Base-by-base conservation (phyloP, 2,113 vertebrate genomes). In the Aptenodytes forsteri region DNA sequence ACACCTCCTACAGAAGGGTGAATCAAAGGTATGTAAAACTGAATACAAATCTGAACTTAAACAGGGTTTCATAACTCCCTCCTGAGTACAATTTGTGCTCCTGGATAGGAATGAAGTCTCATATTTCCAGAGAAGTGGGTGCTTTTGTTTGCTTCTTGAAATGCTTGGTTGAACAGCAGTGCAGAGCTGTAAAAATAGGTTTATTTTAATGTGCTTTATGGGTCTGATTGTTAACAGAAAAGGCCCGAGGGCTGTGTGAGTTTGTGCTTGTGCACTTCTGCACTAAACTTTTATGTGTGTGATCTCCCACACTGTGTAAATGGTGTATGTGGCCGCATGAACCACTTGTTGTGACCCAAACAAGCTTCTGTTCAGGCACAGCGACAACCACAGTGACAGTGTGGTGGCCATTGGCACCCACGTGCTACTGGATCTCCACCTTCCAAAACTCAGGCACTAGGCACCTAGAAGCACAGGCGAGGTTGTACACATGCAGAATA, bases 211-310 rank as follows among this genome's bases (percentile, higher is more conserved):
- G 94, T 65, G 49, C 87, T 96, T 97, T 96, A 97, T 90, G 91
- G 89, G 94, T 89, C 96, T 97, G 97, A 94, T 46, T 96, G 94
- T 93, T 96, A 96, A 97, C 96, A 96, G 94, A 90, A 96, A 96
- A 91, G 58, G 84, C 96, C 95, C 0, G 22, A 88, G 93, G 94
- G 91, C 87, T 83, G 67, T 83, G 58, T 88, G 75, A 93, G 78
- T 70, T 91, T 95, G 75, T 91, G 91, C 84, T 94, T 73, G 87
- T 77, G 91, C 78, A 85, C 93, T 97, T 95, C 89, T 82, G 81
- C 91, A 83, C 89, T 93, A 13, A 73, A 95, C 58, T 86, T 95
- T 93, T 73, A 96, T 76, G 87, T 73, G 70, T 91, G 71, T 29
- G 87, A 93, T 95, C 82, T 94, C 81, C 84, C 78, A 91, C 50